These are phyloP conservation scores for Clarias fuscus DNA, from an alignment of 2,797 vertebrate genomes.

Conservation along the genomic window DNA sequence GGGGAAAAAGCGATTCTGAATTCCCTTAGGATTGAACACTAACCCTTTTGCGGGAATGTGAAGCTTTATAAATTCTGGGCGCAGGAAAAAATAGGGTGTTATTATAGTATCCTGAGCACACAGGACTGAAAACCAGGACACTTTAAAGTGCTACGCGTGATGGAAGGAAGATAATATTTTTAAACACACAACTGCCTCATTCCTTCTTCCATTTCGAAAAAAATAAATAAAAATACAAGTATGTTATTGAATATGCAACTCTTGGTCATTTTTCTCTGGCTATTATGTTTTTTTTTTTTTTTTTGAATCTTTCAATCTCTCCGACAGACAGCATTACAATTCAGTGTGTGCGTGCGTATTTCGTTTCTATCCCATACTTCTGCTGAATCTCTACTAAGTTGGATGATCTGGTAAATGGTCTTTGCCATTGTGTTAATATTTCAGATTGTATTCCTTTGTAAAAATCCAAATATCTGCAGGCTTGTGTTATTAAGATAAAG, in stretches of 20 bases:
- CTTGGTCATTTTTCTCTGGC: background rate
- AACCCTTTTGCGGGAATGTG: background rate
- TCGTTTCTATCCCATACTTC: background rate
- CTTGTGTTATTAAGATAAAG: background rate
- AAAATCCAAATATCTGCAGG: constrained; percentile 9
- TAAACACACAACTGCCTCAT: background rate
- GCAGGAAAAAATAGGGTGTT: background rate
- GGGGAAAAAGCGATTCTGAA: background rate
- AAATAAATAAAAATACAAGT: background rate
- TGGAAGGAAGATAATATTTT: too few species aligned
- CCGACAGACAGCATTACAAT: background rate
- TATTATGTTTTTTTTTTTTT: background rate
- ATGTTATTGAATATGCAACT: constrained; percentile 4
- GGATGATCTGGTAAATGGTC: background rate
- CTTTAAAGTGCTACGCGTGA: background rate
- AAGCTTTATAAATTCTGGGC: background rate
- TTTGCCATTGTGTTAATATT: background rate
- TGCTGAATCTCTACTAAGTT: background rate
- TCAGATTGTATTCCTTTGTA: background rate
- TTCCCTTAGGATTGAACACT: background rate
- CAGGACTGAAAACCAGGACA: background rate
- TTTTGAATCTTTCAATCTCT: background rate
- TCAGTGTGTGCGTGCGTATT: background rate
- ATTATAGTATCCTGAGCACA: background rate
- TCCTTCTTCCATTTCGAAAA: background rate